These are phyloP conservation scores for Toxotes jaculatrix DNA, from an alignment of 2,113 vertebrate species.

Conservation along the genomic window DNA sequence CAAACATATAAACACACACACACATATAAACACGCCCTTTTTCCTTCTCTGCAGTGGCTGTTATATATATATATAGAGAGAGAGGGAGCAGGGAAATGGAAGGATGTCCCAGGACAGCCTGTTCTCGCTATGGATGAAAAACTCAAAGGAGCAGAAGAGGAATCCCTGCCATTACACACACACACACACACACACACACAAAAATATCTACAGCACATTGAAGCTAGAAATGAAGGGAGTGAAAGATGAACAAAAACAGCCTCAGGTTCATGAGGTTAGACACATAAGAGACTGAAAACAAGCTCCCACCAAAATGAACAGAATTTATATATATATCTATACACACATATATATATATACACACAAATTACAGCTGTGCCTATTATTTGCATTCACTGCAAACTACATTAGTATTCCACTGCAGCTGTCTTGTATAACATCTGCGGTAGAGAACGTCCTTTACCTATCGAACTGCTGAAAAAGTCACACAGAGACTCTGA, in stretches of 20 bases:
- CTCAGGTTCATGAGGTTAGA: not conserved
- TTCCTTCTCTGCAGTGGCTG: constrained; percentile 39
- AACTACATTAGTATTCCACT: constrained; percentile 48
- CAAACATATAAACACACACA: constrained; percentile 15
- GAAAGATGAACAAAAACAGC: not conserved
- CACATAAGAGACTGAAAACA: not conserved
- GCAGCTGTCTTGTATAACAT: constrained; percentile 61
- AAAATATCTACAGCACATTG: not conserved
- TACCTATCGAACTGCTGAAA: constrained; percentile 4
- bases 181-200: not conserved
- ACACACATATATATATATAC: too few species aligned
- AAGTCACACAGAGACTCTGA: not conserved
- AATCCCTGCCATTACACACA: constrained; percentile 8
- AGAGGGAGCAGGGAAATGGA: constrained; percentile 26
- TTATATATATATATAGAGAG: constrained; percentile 33
- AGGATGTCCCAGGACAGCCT: constrained; percentile 47
- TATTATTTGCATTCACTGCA: constrained; percentile 21
- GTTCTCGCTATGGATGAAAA: constrained; percentile 49
- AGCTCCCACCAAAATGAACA: not conserved
- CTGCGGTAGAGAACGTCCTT: not conserved
- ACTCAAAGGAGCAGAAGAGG: constrained; percentile 34
- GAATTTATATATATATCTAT: not conserved
- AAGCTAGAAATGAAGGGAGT: not conserved
- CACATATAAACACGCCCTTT: not conserved
- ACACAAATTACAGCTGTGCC: not conserved